Base-by-base conservation (phyloP, 1,140 invertebrate species). In the Lepidurus packardi region DNA sequence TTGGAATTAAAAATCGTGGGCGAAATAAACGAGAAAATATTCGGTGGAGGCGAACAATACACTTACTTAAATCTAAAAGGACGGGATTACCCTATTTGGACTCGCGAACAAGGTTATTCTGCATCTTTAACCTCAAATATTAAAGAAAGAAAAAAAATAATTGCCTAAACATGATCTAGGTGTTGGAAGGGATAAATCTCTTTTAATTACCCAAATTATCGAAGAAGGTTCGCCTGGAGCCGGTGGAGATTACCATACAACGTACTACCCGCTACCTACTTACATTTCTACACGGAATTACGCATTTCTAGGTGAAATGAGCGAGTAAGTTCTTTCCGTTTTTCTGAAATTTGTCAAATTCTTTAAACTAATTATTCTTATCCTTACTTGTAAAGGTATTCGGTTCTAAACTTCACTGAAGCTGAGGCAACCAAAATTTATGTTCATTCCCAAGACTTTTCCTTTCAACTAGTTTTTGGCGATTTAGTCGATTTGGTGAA, bases 161-260 rank as follows among this genome's bases (percentile, higher is more conserved):
- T 73, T 74, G 47, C 13, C 7, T 7, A n/a, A 79, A 42, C 5
- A 0, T 34, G 0, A 75, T 77, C 24, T 73, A 84, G 83, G 83
- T 79, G 83, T 84, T 73, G 83, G 83, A 1, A 78, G 83, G 43
- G 83, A 84, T 79, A 82, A 81, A 75, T 82, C 81, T 45, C 74
- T 81, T 75, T 73, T 83, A 53, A 80, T 83, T 0, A 84, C 84
- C 6, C 84, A 84, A 73, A 78, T 83, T n/a, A 82, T 83, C 11
- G 83, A 84, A 43, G 78, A 77, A 10, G 78, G 81, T 5, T 78
- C 79, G 11, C 77, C 78, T 0, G 81, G 80, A 7, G 82, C 83
- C 16, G 85, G 85, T 8, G 85, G 85, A 9, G 83, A 85, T 75
- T 85, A 84, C 80, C 82, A 86, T 79, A 85, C 85, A 42, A 86